A percentile compares a stretch with the other conserved stretches of the same genome.
phyloP scores from a whole-genome alignment of 2,113 vertebrate species.

The Otocyon megalotis region DNA sequence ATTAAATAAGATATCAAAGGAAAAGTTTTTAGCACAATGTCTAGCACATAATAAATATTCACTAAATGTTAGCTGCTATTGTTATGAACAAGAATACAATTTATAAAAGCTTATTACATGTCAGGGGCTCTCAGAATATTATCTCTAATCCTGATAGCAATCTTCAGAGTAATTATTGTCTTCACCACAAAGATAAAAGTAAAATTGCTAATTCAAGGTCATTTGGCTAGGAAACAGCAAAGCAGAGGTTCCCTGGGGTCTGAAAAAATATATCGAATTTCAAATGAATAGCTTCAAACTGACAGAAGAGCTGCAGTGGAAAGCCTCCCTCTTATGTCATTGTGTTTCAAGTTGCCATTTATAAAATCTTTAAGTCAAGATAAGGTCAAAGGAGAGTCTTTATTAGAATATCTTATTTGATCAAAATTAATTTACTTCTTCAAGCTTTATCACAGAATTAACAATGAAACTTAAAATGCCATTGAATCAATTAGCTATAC shows the following conservation, averaged over 20 bases:
- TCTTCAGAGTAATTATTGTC: neutral
- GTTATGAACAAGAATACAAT: conserved; percentile 30
- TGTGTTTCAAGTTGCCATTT: neutral
- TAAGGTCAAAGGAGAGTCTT: conserved; percentile 6
- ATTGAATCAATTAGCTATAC: neutral
- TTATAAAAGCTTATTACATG: neutral
- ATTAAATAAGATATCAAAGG: neutral
- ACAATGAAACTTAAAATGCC: neutral
- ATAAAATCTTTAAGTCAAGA: conserved; percentile 42
- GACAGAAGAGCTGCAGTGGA: neutral
- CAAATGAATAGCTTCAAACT: neutral
- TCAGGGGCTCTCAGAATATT: neutral
- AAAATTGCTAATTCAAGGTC: neutral
- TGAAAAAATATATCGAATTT: conserved; percentile 45
- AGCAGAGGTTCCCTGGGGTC: neutral
- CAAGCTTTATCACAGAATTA: conserved; percentile 41
- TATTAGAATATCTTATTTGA: neutral
- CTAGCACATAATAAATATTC: conserved; percentile 32
- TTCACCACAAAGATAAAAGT: conserved; percentile 17
- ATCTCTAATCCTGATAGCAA: neutral
- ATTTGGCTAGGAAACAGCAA: neutral
- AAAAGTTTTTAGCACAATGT: neutral
- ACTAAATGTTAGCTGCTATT: neutral
- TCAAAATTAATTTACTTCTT: conserved; percentile 8
- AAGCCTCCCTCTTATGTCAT: neutral